Conservation (phyloP, 2,888 invertebrate genomes). For the Himalopsyche japonica region DNA sequence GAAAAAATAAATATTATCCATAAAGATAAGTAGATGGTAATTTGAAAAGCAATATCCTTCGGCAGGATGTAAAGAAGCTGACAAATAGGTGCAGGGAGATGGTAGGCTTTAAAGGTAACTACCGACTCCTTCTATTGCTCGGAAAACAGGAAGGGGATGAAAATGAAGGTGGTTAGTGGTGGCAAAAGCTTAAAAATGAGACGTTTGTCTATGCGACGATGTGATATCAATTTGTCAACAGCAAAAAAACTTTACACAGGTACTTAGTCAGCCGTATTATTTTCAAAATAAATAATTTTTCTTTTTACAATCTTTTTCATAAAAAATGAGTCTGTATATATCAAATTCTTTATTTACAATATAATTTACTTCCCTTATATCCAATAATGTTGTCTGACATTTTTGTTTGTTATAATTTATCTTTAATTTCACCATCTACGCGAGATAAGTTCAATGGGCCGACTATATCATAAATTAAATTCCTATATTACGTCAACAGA, state of each 20-base stretch:
- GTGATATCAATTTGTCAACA: background rate
- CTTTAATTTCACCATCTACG: too few species aligned
- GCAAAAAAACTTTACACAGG: background rate
- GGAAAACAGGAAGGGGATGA: constrained; percentile 22
- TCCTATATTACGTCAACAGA: too few species aligned
- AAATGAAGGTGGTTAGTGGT: background rate
- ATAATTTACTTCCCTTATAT: too few species aligned
- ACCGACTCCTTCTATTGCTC: constrained; percentile 17
- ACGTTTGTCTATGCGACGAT: constrained; percentile 13
- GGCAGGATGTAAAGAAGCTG: constrained; percentile 39
- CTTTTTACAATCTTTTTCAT: too few species aligned
- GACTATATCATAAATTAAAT: too few species aligned
- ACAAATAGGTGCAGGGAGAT: constrained; percentile 36
- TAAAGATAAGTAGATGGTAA: constrained; percentile 39
- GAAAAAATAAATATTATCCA: constrained; percentile 33
- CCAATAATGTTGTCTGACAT: too few species aligned
- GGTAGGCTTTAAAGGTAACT: constrained; percentile 35
- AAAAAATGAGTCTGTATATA: too few species aligned
- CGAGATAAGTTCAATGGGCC: too few species aligned
- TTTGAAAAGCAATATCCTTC: constrained; percentile 40
- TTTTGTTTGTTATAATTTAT: too few species aligned
- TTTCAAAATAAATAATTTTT: too few species aligned
- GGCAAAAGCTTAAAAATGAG: constrained; percentile 24
- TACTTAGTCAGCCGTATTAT: too few species aligned
- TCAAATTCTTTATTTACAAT: too few species aligned